Conservation (phyloP, 2,797 vertebrate genomes). For the Muraenolepis orangiensis region DNA sequence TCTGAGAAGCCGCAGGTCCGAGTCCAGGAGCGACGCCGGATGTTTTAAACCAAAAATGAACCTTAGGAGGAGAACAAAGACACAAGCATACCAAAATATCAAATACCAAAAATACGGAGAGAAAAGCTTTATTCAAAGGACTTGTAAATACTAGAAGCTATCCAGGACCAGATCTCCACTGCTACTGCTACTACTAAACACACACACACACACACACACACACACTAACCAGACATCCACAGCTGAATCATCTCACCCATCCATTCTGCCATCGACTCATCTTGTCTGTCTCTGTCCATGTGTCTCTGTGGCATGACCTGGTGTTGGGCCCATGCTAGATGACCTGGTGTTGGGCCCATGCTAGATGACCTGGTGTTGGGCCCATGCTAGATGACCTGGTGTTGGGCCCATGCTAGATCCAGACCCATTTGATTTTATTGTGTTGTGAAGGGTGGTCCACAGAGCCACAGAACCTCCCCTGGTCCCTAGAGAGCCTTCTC, state of each 20-base stretch:
- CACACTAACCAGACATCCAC: slow-evolving; percentile 42
- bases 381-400: too few species aligned
- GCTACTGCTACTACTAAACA: slow-evolving; percentile 45
- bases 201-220: slow-evolving; percentile 25
- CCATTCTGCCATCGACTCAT: slow-evolving; percentile 42
- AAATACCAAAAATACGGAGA: slow-evolving; percentile 87
- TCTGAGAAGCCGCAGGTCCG: slow-evolving; percentile 67
- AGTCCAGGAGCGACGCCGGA: slow-evolving; percentile 55
- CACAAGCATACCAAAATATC: slow-evolving; percentile 79
- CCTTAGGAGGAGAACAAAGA: slow-evolving; percentile 61
- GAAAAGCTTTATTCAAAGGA: slow-evolving; percentile 95
- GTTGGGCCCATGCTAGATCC: background rate
- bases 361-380: too few species aligned
- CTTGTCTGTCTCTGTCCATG: slow-evolving; percentile 49
- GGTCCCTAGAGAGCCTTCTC: slow-evolving; percentile 20
- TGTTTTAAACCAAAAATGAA: slow-evolving; percentile 79
- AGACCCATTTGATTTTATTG: slow-evolving; percentile 11
- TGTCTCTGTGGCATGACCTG: slow-evolving; percentile 19
- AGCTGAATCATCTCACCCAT: slow-evolving; percentile 47
- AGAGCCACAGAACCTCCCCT: slow-evolving; percentile 19
- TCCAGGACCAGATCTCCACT: slow-evolving; percentile 74
- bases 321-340: too few species aligned
- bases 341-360: too few species aligned
- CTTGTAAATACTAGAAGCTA: slow-evolving; percentile 82
- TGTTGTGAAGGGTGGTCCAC: slow-evolving; percentile 55